A percentile compares a stretch with the other conserved stretches of the same genome.
These are phyloP conservation scores for Alcis repandata DNA, from an alignment of 2,888 invertebrate genomes.

Conservation along the genomic window DNA sequence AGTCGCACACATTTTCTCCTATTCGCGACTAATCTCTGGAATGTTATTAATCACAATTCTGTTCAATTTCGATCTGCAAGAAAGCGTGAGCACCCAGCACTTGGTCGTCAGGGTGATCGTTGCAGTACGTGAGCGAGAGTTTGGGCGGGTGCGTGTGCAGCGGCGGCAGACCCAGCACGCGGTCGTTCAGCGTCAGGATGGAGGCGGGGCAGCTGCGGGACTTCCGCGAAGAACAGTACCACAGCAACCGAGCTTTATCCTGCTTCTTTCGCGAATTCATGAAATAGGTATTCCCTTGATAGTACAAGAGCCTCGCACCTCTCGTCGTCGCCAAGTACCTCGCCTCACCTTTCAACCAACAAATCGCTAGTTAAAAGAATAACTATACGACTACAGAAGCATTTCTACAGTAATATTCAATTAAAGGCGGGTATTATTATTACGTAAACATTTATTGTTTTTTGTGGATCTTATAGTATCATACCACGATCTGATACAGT, in stretches of 20 bases:
- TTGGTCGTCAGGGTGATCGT: conserved; percentile 34
- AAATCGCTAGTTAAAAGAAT: conserved; percentile 24
- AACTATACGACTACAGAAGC: neutral
- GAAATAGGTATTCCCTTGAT: conserved; percentile 72
- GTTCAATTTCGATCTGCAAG: conserved; percentile 37
- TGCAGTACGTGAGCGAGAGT: conserved; percentile 51
- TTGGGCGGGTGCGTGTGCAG: conserved; percentile 71
- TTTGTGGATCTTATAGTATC: conserved; percentile 15
- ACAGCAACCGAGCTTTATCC: conserved; percentile 62
- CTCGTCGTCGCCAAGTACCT: conserved; percentile 66
- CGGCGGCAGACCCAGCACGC: conserved; percentile 64
- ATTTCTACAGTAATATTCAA: conserved; percentile 1
- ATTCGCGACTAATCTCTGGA: neutral
- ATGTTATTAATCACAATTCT: conserved; percentile 28
- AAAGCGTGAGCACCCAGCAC: conserved; percentile 39
- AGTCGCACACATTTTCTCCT: neutral
- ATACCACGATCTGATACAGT: conserved; percentile 1
- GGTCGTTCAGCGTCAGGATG: conserved; percentile 64
- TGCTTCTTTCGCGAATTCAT: conserved; percentile 65
- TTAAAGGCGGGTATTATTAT: conserved; percentile 10
- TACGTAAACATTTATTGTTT: conserved; percentile 22
- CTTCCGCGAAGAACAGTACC: conserved; percentile 74
- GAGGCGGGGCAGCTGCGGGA: conserved; percentile 69
- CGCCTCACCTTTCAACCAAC: conserved; percentile 53
- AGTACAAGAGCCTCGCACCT: conserved; percentile 67